Evolutionary conservation across 1,140 invertebrate genomes (phyloP).

Genomic region (Temnothorax curvispinosus): DNA sequence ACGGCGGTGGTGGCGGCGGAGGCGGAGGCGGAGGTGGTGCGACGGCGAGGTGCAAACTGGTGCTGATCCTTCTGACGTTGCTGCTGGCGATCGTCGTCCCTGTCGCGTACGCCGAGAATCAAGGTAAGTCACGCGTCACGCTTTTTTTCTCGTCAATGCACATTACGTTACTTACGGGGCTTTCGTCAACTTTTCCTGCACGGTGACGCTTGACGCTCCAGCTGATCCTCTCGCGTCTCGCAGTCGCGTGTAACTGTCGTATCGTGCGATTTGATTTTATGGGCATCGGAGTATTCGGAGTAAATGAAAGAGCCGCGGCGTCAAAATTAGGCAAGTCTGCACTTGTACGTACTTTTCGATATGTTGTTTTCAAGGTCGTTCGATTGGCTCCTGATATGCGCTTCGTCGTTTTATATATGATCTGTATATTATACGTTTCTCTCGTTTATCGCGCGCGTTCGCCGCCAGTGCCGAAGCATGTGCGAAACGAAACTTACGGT

Average conservation of each 20-base stretch:
- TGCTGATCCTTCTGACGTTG: conserved; percentile 76
- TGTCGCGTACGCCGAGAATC: conserved; percentile 69
- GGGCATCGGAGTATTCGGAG: not conserved
- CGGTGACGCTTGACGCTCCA: not conserved
- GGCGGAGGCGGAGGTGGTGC: conserved; percentile 50
- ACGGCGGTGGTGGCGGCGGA: conserved; percentile 24
- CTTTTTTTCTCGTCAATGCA: not conserved
- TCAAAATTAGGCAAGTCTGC: not conserved
- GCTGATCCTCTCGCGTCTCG: not conserved
- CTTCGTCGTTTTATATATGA: not conserved
- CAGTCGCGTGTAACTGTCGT: not conserved
- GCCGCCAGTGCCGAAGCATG: not conserved
- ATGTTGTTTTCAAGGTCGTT: conserved; percentile 29
- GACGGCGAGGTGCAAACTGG: conserved; percentile 77
- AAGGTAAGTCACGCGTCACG: conserved; percentile 76
- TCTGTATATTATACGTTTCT: not conserved
- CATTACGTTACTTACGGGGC: not conserved
- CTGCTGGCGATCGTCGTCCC: conserved; percentile 72
- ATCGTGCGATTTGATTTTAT: not conserved
- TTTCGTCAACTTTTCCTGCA: not conserved
- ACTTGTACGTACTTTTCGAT: not conserved
- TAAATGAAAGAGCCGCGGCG: no score
- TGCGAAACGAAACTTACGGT: not conserved
- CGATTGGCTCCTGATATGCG: not conserved
- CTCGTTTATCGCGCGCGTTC: not conserved